Base-by-base conservation (phyloP, 2,888 invertebrate genomes). In the Augochlorella aurata region DNA sequence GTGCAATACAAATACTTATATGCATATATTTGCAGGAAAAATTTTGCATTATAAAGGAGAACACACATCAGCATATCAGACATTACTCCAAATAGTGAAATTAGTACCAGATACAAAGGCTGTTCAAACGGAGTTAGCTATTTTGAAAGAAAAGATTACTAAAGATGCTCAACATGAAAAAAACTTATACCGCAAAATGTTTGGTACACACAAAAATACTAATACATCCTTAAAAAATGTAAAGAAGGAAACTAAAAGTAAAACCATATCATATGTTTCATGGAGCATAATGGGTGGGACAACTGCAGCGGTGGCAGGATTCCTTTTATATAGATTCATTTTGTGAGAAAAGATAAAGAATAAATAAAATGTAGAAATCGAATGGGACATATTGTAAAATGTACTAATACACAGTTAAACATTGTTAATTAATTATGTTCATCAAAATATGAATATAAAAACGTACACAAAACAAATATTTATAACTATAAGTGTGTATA, bases 241-340 rank as follows among this genome's bases (percentile, higher is more conserved):
- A 8, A 86, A 86, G 8, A 79, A 79, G 18, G 78, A 84, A 21
- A 78, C 63, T 52, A 82, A 79, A 38, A 88, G 84, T 65, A 90
- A 85, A 63, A 95, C 69, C 24, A 77, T 87, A n/a, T 90, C 89
- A 94, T 94, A 95, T 92, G 90, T 95, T 65, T 92, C 95, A 65
- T 96, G 96, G 96, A 96, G 96, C 77, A 95, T 97, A 21, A 94
- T 97, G 85, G 94, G 97, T 79, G 95, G 96, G 71, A 95, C 96
- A 70, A 93, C 96, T 75, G 95, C 96, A 73, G 96, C 97, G 87
- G 96, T 97, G 79, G 95, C 96, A 77, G 97, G 97, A 85, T 95
- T 97, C 75, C 95, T 97, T 72, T 96, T 96, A 77, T 97, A 97
- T 94, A 95, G 96, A 91, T 96, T 97, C 94, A 96, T 86, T 72